Evolutionary conservation across 30 jellyfish, hydroid and myxozoan species (phyloP), one percentile per base, ranked within the genome.

Genomic region (Clytia hemisphaerica): DNA sequence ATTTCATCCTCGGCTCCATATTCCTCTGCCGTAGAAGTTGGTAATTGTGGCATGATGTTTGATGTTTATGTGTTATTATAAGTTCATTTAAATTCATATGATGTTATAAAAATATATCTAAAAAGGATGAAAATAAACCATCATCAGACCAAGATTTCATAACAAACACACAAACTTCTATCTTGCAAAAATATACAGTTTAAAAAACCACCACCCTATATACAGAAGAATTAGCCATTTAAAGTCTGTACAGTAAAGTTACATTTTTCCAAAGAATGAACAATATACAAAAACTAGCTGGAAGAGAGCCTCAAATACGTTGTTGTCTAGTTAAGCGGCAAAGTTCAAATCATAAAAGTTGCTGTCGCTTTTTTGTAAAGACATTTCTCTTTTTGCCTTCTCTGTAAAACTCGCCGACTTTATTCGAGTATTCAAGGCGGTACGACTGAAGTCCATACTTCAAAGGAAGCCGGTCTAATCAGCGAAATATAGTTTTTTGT

Each of bases 1-100:
- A 78, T 82, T 75, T 87, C 97, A 60, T 87, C 97, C 29, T 87
- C 94, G 12, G 97, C 97, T 31, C 97, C 97, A 68, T 87, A 77
- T 67, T 87, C 97, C 61, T 80, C 97, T 33, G 97, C 94, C 31
- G 97, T 87, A 36, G 78, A 72, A 18, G 97, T 87, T 54, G 97
- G 97, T 50, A 87, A 80, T 61, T 87, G 97, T 35, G 97, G 97
- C 97, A 87, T 87, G 45, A 30, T 62, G 37, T 18, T 49, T 31
- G 37, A 74, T 30, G 59, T 34, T 58, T 32, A 53, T 30, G 40
- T 30, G 24, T 16, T 35, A 46, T 48, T 37, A 46, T 28, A 30
- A 32, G 62, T 37, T 40, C 37, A 79, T 22, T 78, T 72, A 61
- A 54, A 50, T 51, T 45, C 55, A 57, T 38, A 67, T 44, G 30